Conservation (phyloP, 2,113 vertebrate genomes). For the Elgaria multicarinata region DNA sequence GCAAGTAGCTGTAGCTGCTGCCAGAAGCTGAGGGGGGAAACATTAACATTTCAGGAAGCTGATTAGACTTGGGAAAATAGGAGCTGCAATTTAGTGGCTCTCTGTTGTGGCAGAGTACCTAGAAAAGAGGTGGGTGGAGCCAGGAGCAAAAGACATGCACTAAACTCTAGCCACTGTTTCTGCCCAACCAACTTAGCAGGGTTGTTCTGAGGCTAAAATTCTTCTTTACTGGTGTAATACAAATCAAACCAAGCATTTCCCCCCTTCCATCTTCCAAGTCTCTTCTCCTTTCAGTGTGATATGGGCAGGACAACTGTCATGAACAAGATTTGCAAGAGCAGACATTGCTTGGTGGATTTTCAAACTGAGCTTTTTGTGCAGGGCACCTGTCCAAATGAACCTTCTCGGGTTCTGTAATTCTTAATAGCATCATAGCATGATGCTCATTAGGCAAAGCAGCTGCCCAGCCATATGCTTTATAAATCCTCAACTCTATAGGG, state of each 20-base stretch:
- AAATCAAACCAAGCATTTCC: not conserved
- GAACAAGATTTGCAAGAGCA: not conserved
- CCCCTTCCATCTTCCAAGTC: no score
- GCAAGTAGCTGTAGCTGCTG: not conserved
- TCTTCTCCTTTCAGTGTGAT: not conserved
- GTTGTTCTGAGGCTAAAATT: not conserved
- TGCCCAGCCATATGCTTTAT: conserved; percentile 31
- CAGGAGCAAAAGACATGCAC: no score
- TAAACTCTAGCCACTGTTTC: no score
- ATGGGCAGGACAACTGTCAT: not conserved
- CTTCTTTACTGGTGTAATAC: not conserved
- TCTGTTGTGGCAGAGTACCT: no score
- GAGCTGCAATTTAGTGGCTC: not conserved
- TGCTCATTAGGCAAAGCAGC: not conserved
- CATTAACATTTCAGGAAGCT: not conserved
- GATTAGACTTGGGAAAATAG: not conserved
- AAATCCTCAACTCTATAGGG: conserved; percentile 25
- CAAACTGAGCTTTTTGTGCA: not conserved
- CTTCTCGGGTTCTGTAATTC: not conserved
- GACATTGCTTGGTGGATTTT: not conserved
- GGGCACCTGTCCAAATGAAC: not conserved
- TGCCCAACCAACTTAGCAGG: not conserved
- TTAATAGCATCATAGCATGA: not conserved
- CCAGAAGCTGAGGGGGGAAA: not conserved
- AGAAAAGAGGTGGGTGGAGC: no score